A percentile compares a stretch with the other conserved stretches of the same genome.
These are phyloP conservation scores for Tineola bisselliella DNA, from an alignment of 2,888 invertebrate genomes.

Conservation along the genomic window DNA sequence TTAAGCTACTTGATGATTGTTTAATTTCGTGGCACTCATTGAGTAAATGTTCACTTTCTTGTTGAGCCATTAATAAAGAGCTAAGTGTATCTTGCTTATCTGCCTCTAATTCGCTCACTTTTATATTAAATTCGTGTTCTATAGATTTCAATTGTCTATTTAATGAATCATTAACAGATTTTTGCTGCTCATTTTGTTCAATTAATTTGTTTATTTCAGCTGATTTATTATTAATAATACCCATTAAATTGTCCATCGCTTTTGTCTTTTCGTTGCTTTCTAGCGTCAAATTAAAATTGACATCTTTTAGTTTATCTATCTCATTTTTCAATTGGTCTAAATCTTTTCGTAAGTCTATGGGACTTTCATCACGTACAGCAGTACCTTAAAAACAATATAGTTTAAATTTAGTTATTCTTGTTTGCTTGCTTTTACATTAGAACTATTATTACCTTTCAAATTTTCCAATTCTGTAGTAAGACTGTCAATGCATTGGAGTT, in stretches of 20 bases:
- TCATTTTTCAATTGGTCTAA: constrained; percentile 30
- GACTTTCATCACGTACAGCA: constrained; percentile 19
- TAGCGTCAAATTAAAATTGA: constrained; percentile 28
- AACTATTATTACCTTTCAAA: constrained; percentile 38
- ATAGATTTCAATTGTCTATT: constrained; percentile 23
- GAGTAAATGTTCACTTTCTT: constrained; percentile 31
- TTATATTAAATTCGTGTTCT: not conserved
- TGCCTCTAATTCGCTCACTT: constrained; percentile 17
- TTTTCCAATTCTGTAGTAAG: constrained; percentile 43
- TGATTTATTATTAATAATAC: constrained; percentile 35
- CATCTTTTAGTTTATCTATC: constrained; percentile 28
- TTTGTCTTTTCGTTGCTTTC: constrained; percentile 32
- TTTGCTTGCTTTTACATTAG: too few relatives aligned
- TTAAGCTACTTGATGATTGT: constrained; percentile 21
- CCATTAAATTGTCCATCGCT: constrained; percentile 36
- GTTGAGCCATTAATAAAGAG: constrained; percentile 28
- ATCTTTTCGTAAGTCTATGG: constrained; percentile 12
- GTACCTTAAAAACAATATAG: too few relatives aligned
- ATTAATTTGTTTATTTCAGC: constrained; percentile 34
- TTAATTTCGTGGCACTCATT: constrained; percentile 9
- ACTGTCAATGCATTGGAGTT: constrained; percentile 39
- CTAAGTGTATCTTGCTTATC: constrained; percentile 30
- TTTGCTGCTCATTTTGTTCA: constrained; percentile 31
- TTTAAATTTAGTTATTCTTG: too few relatives aligned
- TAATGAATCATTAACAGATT: constrained; percentile 30